Evolutionary conservation across 2,113 vertebrate species (phyloP), one percentile per base, ranked within the genome.

Genomic region (Corythaixoides concolor): DNA sequence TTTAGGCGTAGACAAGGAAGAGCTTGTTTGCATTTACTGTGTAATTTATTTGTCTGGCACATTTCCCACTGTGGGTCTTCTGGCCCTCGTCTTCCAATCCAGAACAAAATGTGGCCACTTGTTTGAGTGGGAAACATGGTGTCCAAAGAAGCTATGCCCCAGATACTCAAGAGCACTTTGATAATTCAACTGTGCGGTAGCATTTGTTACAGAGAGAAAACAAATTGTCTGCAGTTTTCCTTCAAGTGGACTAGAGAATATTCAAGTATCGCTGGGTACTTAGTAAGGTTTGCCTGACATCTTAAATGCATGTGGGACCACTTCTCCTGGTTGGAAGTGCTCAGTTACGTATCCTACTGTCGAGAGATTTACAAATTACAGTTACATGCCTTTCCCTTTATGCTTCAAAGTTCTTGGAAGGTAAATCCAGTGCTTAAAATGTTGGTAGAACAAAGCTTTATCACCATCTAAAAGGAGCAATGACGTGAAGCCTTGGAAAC

Each of bases 361-460:
- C 1, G 1, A 83, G 68, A 88, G 88, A 84, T 74, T 76, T 88
- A 69, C 64, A 74, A 90, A 83, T 72, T 60, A 63, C 23, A 56
- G 80, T 67, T 73, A 49, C 43, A 27, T 43, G n/a, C 23, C 26
- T 90, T 96, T 87, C 26, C 53, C 50, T 86, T 75, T 84, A 33
- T 43, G 85, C 68, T 74, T 94, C 68, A 35, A 26, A 74, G 37
- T 63, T 97, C 62, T 87, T 84, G 64, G 73, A 86, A 75, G 79
- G 70, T 43, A 90, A 90, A 72, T 68, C 58, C 23, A 75, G 22
- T 45, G 32, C 68, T 94, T 84, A 78, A 86, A 90, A 67, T 59
- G 64, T 80, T 91, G n/a, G 59, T 91, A 86, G 85, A 86, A 73
- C 30, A 86, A 87, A 94, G 72, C 35, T 93, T 86, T 92, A 75